phyloP scores from a whole-genome alignment of 2,888 invertebrate genomes.

The Rhyacophila evoluta region DNA sequence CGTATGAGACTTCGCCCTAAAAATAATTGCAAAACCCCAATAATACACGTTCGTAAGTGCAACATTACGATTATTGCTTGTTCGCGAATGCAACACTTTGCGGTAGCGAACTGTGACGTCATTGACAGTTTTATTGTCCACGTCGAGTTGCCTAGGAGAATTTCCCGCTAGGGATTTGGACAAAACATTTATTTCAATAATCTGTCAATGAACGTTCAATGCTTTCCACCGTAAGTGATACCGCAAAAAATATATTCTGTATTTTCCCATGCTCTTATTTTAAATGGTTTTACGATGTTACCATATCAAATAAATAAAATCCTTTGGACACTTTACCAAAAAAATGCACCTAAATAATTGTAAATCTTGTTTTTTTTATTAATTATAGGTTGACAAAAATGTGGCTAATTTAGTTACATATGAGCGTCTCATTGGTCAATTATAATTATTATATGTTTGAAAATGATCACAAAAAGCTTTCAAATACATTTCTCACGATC shows the following conservation, averaged over 20 bases:
- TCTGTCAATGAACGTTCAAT: constrained; percentile 48
- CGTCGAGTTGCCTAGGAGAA: neutral
- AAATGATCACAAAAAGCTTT: too few relatives aligned
- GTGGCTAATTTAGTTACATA: too few relatives aligned
- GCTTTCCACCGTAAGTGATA: neutral
- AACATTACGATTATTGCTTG: constrained; percentile 14
- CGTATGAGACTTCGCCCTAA: neutral
- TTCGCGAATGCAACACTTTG: neutral
- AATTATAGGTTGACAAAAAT: too few relatives aligned
- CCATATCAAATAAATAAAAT: too few relatives aligned
- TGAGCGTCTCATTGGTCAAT: too few relatives aligned
- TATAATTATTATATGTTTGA: too few relatives aligned
- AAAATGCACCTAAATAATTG: too few relatives aligned
- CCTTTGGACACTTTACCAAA: too few relatives aligned
- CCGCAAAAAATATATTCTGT: neutral
- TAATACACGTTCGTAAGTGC: neutral
- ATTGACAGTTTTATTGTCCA: constrained; percentile 20
- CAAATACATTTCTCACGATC: too few relatives aligned
- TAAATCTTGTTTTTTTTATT: too few relatives aligned
- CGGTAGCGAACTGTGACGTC: constrained; percentile 5
- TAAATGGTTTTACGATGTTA: too few relatives aligned
- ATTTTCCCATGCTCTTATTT: neutral
- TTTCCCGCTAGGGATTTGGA: neutral
- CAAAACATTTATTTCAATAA: constrained; percentile 53
- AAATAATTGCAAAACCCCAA: neutral